phyloP scores from a whole-genome alignment of 2,888 invertebrate species.

The Drosophila putrida region DNA sequence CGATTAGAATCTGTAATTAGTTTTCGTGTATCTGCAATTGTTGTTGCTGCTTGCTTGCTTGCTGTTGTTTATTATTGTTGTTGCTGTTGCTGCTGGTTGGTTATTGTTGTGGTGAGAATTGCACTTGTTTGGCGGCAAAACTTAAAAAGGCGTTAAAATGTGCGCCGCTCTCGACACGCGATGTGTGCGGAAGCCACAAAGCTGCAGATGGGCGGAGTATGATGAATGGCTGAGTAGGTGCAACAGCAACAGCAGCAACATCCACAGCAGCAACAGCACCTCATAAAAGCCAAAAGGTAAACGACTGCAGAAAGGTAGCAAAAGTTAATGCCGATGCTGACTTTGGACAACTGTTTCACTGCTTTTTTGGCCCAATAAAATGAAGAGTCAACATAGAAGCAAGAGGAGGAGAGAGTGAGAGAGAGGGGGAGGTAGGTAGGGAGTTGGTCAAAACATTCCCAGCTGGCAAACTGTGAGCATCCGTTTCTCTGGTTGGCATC shows the following conservation, averaged over 20 bases:
- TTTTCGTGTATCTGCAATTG: slow-evolving; percentile 82
- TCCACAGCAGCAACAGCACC: slow-evolving; percentile 34
- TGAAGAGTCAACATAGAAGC: slow-evolving; percentile 39
- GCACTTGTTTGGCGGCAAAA: slow-evolving; percentile 80
- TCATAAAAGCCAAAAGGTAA: slow-evolving; percentile 42
- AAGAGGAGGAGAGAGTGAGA: neutral
- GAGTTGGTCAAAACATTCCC: slow-evolving; percentile 12
- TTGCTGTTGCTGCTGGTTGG: slow-evolving; percentile 17
- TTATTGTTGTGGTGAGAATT: slow-evolving; percentile 66
- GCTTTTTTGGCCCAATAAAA: slow-evolving; percentile 33
- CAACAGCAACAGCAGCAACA: slow-evolving; percentile 22
- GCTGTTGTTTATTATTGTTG: slow-evolving; percentile 24
- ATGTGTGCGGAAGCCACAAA: slow-evolving; percentile 64
- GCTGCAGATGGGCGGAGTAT: slow-evolving; percentile 45
- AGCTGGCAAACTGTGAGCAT: slow-evolving; percentile 54
- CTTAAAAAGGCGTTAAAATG: slow-evolving; percentile 82
- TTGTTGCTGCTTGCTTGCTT: slow-evolving; percentile 49
- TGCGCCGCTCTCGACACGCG: slow-evolving; percentile 73
- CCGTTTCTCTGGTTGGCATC: slow-evolving; percentile 68
- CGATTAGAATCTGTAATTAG: slow-evolving; percentile 84
- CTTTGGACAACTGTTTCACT: slow-evolving; percentile 50
- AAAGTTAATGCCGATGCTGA: slow-evolving; percentile 57
- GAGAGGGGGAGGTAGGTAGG: neutral
- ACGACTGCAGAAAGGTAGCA: slow-evolving; percentile 18
- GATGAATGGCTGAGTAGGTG: slow-evolving; percentile 49